Evolutionary conservation across 1,140 invertebrate genomes (phyloP).

Genomic region (Drosophila oshimai): DNA sequence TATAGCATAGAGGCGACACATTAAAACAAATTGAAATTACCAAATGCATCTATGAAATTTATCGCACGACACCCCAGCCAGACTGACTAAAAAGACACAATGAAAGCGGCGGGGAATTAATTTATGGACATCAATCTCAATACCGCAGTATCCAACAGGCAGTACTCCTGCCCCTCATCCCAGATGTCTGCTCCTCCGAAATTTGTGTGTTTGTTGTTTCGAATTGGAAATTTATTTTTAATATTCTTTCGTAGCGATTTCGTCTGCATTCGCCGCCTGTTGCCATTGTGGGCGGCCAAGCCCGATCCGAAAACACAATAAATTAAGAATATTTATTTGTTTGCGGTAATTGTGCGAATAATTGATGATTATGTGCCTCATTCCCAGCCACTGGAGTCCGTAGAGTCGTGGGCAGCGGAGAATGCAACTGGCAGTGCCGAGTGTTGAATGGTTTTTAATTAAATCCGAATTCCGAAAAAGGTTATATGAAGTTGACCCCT

Average conservation of each 20-base stretch:
- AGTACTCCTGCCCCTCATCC: conserved; percentile 10
- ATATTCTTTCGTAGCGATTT: conserved; percentile 61
- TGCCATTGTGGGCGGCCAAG: conserved; percentile 60
- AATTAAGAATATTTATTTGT: conserved; percentile 80
- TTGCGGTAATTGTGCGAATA: conserved; percentile 78
- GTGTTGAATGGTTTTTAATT: conserved; percentile 65
- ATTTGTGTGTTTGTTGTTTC: conserved; percentile 61
- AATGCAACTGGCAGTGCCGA: conserved; percentile 32
- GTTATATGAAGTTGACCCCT: conserved; percentile 52
- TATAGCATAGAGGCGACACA: conserved; percentile 47
- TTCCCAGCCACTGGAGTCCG: conserved; percentile 38
- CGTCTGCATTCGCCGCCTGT: conserved; percentile 34
- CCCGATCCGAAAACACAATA: conserved; percentile 68
- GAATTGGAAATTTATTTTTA: conserved; percentile 71
- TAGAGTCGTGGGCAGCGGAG: neutral
- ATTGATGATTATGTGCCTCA: conserved; percentile 73
- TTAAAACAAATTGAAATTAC: conserved; percentile 79
- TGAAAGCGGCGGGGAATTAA: conserved; percentile 48
- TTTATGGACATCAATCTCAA: conserved; percentile 76
- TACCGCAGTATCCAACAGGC: conserved; percentile 29
- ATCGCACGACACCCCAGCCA: conserved; percentile 43
- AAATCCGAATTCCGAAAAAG: conserved; percentile 49
- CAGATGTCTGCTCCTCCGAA: neutral
- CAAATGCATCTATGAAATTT: conserved; percentile 77
- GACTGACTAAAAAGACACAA: conserved; percentile 15